Evolutionary conservation across 2,888 invertebrate genomes (phyloP), one percentile per base, ranked within the genome.

Genomic region (Lepidochitona cinerea): DNA sequence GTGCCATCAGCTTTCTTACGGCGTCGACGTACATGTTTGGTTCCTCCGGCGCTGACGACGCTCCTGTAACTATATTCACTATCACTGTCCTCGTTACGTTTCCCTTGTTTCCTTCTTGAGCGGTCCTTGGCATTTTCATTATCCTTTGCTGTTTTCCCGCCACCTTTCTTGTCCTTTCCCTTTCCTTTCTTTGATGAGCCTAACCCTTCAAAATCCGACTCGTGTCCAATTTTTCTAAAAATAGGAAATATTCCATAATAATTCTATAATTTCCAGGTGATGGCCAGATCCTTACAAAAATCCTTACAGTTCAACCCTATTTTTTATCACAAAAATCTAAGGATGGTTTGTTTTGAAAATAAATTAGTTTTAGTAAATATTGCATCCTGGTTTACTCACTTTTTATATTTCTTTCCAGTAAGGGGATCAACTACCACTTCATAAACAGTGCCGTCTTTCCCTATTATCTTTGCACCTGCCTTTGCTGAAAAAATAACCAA

Each of bases 381-480:
- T n/a, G n/a, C n/a, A n/a, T n/a, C n/a, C n/a, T n/a, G n/a, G n/a
- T n/a, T n/a, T n/a, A n/a, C 86, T 80, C 83, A 90, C 90, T 86
- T 89, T 83, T 89, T 89, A 73, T 88, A 90, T 71, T 89, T 90
- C 75, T 90, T 90, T n/a, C 90, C 90, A 0, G 89, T 90, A 12
- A 89, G 76, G 1, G 89, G 89, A 78, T 90, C 90, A 2, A 88
- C 85, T 0, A 88, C 83, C 0, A 89, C 83, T 77, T 90, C 89
- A 72, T 90, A 90, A 1, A 87, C 81, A 9, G 83, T 74, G 3
- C 89, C 90, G 72, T 90, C 89, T 76, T 89, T 88, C 1, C 89
- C 90, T 5, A 86, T 80, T 1, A 89, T 83, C 66, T 84, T 74
- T 23, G 84, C 80, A 0, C 89, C 89, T 35, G 85, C 81, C 70